These are phyloP conservation scores for Calyptomena viridis DNA, from an alignment of 2,113 vertebrate species.

Conservation along the genomic window DNA sequence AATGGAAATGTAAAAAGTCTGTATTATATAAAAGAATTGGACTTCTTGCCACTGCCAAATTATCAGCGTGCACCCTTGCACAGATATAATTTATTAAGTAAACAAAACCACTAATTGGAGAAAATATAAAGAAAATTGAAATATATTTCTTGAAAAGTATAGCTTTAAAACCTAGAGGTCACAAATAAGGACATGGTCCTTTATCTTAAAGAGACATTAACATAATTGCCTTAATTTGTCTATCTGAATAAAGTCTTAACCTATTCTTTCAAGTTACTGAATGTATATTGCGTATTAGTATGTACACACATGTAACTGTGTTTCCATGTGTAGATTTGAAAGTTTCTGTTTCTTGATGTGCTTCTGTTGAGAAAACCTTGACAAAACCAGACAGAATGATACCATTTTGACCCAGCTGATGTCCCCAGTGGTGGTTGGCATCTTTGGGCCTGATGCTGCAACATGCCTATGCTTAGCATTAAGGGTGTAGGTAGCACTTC, in stretches of 20 bases:
- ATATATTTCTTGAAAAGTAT: slow-evolving; percentile 55
- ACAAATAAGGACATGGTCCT: slow-evolving; percentile 55
- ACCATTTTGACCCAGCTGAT: background rate
- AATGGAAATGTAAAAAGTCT: background rate
- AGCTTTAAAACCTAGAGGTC: slow-evolving; percentile 67
- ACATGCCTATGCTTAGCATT: background rate
- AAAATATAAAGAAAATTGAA: slow-evolving; percentile 28
- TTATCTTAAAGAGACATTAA: slow-evolving; percentile 56
- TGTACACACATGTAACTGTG: slow-evolving; percentile 56
- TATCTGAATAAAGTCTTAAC: slow-evolving; percentile 70
- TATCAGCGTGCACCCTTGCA: slow-evolving; percentile 20
- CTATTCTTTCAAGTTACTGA: slow-evolving; percentile 66
- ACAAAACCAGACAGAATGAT: background rate
- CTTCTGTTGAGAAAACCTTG: slow-evolving; percentile 50
- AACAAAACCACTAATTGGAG: slow-evolving; percentile 7
- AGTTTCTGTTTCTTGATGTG: slow-evolving; percentile 59
- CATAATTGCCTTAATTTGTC: slow-evolving; percentile 67
- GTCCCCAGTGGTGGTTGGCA: background rate
- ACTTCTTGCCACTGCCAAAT: slow-evolving; percentile 47
- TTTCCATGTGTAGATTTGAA: slow-evolving; percentile 50
- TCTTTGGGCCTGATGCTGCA: slow-evolving; percentile 48
- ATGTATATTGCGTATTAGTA: slow-evolving; percentile 66
- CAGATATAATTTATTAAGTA: slow-evolving; percentile 21
- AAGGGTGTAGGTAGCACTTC: background rate
- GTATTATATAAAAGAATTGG: slow-evolving; percentile 23